Evolutionary conservation across 2,797 vertebrate species (phyloP), one percentile per base, ranked within the genome.

Genomic region (Hoplostethus mediterraneus): DNA sequence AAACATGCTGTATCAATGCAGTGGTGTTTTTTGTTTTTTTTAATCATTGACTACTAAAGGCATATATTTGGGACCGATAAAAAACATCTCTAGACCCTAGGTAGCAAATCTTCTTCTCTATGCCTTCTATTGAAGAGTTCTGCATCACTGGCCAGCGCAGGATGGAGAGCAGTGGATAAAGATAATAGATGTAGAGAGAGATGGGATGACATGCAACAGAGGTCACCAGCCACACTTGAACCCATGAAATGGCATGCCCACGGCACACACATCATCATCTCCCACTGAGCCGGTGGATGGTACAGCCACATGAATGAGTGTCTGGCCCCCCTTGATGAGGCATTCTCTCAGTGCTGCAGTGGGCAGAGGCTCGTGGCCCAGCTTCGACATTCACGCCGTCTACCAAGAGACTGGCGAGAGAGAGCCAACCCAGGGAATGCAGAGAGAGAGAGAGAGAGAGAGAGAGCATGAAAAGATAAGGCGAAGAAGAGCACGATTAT

Each of bases 331-430:
- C 71, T 62, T 21, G 21, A 81, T 80, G 79, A 79, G 75, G 69
- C 57, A 53, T 79, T 80, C 72, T 63, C 40, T 25, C 40, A 63
- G 68, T 51, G 13, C 47, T 49, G 63, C 58, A 62, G 67, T 67
- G 69, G n/a, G 51, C 60, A 54, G 59, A 68, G 45, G 64, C 52
- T 66, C 42, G 48, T 48, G 8, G 77, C 60, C 62, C 0, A 3
- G 56, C 73, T 59, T 61, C 68, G 75, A 84, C 76, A 71, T 77
- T 85, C 83, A 68, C 73, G 74, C 75, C 1, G 16, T 64, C 71
- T 77, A 30, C 52, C 38, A 25, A 42, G 49, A 40, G 38, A 40
- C 33, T 6, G 9, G 33, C 73, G 73, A 60, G 62, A 56, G 44
- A 42, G 67, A 73, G 47, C 6, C 1, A 6, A 0, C 54, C 1